Evolutionary conservation across 2,113 vertebrate species (phyloP).

Genomic region (Canis aureus): DNA sequence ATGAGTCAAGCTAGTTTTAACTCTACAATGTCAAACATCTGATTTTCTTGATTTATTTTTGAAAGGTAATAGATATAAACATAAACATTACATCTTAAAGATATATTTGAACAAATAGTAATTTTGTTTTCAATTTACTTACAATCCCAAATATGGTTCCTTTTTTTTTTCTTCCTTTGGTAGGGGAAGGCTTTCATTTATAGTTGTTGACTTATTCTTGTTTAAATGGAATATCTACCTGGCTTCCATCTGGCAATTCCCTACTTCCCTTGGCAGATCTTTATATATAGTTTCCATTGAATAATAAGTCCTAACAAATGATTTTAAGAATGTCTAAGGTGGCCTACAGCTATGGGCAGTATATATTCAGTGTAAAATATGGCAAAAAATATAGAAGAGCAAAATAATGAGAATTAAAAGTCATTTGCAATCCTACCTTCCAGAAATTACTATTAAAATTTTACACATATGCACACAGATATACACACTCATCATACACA

Average conservation of each 20-base stretch:
- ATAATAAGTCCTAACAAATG: neutral
- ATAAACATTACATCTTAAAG: neutral
- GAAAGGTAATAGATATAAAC: neutral
- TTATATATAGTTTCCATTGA: neutral
- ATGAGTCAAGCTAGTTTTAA: neutral
- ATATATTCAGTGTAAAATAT: neutral
- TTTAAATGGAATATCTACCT: neutral
- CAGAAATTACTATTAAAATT: neutral
- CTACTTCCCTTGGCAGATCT: neutral
- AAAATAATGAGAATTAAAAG: slow-evolving; percentile 36
- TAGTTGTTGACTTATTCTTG: neutral
- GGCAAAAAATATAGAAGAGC: neutral
- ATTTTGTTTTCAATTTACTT: neutral
- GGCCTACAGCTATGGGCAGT: neutral
- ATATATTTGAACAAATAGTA: neutral
- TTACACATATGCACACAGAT: neutral
- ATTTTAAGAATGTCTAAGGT: neutral
- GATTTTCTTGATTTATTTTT: neutral
- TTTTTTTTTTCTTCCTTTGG: neutral
- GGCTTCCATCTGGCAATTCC: neutral
- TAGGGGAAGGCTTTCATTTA: neutral
- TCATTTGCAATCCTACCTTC: neutral
- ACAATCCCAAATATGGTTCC: neutral
- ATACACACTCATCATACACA: neutral
- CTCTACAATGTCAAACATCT: neutral